Percentiles rank a stretch among this genome's conserved stretches.
Evolutionary conservation across 2,797 vertebrate genomes (phyloP).

Genomic region (Odontamblyopus rebecca): DNA sequence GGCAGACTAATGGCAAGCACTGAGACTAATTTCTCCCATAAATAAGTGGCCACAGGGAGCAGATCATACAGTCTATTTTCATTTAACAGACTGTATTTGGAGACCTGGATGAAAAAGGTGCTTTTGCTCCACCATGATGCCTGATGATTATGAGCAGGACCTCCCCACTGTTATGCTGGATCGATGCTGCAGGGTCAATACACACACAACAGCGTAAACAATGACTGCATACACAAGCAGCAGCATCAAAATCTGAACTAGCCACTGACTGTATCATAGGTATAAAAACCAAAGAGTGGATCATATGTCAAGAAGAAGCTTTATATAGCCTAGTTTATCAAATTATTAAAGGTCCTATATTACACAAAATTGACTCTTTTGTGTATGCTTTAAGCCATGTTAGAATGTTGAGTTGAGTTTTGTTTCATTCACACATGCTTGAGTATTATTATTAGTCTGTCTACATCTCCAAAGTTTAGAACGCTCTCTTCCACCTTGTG

Average conservation of each 20-base stretch:
- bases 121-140: conserved; percentile 38
- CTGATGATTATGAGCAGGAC: conserved; percentile 34
- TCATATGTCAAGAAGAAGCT: background rate
- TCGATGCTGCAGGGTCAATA: conserved; percentile 60
- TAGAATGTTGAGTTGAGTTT: too few relatives aligned
- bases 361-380: too few relatives aligned
- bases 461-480: too few relatives aligned
- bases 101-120: conserved; percentile 24
- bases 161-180: conserved; percentile 51
- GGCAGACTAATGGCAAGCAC: conserved; percentile 17
- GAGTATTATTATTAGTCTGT: too few relatives aligned
- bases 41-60: conserved; percentile 35
- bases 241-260: conserved; percentile 31
- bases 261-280: conserved; percentile 18
- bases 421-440: too few relatives aligned
- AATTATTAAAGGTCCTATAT: too few relatives aligned
- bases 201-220: conserved; percentile 20
- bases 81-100: conserved; percentile 32
- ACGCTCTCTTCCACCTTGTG: too few relatives aligned
- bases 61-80: conserved; percentile 22
- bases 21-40: conserved; percentile 38
- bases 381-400: too few relatives aligned
- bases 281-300: conserved; percentile 16
- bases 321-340: background rate
- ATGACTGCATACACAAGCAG: conserved; percentile 13